These are phyloP conservation scores for Chloroclystis v-ata DNA, from an alignment of 2,888 invertebrate species.

Conservation along the genomic window DNA sequence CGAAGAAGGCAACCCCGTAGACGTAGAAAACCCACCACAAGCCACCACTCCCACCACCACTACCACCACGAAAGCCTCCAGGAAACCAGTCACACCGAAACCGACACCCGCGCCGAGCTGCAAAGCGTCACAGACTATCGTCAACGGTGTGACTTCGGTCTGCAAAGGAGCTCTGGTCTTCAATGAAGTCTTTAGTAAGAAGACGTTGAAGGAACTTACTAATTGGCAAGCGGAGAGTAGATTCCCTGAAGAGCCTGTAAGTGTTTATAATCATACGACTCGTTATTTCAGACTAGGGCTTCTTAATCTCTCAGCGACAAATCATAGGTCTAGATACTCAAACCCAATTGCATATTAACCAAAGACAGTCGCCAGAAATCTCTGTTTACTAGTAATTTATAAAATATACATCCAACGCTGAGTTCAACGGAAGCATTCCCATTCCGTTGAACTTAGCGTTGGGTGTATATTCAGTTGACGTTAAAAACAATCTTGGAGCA, in stretches of 20 bases:
- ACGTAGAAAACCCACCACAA: slow-evolving; percentile 25
- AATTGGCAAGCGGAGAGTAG: slow-evolving; percentile 76
- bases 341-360: no score
- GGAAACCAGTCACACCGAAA: neutral
- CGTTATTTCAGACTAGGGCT: no score
- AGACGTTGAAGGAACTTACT: slow-evolving; percentile 41
- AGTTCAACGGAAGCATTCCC: no score
- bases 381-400: no score
- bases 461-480: no score
- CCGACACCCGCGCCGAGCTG: slow-evolving; percentile 34
- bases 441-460: no score
- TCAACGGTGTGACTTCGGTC: slow-evolving; percentile 41
- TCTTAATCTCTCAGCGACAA: no score
- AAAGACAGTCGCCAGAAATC: no score
- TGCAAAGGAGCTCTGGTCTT: slow-evolving; percentile 80
- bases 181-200: slow-evolving; percentile 74
- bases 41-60: slow-evolving; percentile 13
- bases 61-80: slow-evolving; percentile 3
- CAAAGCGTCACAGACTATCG: slow-evolving; percentile 41
- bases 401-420: no score
- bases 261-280: no score
- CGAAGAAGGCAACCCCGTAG: slow-evolving; percentile 49
- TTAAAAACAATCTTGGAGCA: no score
- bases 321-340: no score
- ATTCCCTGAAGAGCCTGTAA: slow-evolving; percentile 80